Base-by-base conservation (phyloP, 1,140 invertebrate species). In the Melanaphis sacchari region DNA sequence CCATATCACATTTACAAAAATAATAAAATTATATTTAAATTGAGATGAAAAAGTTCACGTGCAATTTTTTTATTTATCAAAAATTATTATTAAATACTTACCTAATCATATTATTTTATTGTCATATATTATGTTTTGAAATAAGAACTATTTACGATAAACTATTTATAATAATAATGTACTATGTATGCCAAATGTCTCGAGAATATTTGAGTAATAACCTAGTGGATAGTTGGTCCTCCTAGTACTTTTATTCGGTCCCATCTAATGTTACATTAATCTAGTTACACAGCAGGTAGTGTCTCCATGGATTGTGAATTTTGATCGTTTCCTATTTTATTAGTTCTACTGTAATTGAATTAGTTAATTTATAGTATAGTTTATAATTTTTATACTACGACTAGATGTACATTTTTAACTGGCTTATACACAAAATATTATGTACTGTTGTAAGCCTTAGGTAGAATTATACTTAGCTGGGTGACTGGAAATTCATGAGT, bases 1-100 rank as follows among this genome's bases (percentile, higher is more conserved):
- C n/a, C 31, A 66, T 66, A 66, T 31, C n/a, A 66, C n/a, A 31
- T 66, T 66, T n/a, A 66, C 9, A 66, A 66, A 66, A 66, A 15
- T 66, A 66, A 66, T 66, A 15, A n/a, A 76, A n/a, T 76, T 15
- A 15, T n/a, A 88, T 36, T 52, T 22, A 26, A 31, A 88, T 88
- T 76, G 59, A 89, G 52, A 89, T 38, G 2, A 31, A 11, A 89
- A 52, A 21, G 24, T 36, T 89, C 36, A 36, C 1, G 87, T 52
- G 46, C 87, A 89, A 89, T 89, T 54, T 89, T 88, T 49, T 41
- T 31, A 31, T n/a, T 36, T 38, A 9, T 26, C 2, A 11, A 89
- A 89, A 89, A 89, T 38, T 89, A 40, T 52, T 90, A 59, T 90
- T 54, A 59, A 90, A 90, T 38, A 31, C 59, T 90, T 90, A 31